phyloP scores from a whole-genome alignment of 2,888 invertebrate genomes.

The Ornithoptera alexandrae region DNA sequence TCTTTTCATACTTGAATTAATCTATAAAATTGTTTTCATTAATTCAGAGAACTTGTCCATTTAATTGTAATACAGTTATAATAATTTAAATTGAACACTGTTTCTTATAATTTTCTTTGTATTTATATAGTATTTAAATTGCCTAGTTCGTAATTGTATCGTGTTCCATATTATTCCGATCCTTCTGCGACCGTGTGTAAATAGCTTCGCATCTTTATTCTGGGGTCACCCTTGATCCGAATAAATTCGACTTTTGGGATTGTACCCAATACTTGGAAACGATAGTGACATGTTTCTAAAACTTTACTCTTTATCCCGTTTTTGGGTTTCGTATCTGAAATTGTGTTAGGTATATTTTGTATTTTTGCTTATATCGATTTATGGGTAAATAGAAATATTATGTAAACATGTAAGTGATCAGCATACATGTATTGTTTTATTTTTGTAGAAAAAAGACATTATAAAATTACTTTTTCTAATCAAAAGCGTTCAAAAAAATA shows the following conservation, averaged over 20 bases:
- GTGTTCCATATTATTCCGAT: slow-evolving; percentile 16
- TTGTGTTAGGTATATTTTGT: background rate
- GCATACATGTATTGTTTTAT: too few species aligned
- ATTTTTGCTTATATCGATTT: background rate
- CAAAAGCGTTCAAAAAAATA: too few species aligned
- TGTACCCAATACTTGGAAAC: slow-evolving; percentile 69
- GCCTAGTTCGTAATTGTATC: slow-evolving; percentile 10
- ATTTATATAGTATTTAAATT: too few species aligned
- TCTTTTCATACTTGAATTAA: too few species aligned
- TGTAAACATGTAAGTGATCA: too few species aligned
- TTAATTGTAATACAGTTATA: too few species aligned
- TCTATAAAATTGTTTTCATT: too few species aligned
- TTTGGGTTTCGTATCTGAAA: background rate
- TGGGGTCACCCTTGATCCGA: slow-evolving; percentile 71
- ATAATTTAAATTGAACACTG: too few species aligned
- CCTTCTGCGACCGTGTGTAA: slow-evolving; percentile 11
- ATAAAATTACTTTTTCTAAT: too few species aligned
- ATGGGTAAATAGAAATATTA: background rate
- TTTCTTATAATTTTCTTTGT: too few species aligned
- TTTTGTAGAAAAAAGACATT: too few species aligned
- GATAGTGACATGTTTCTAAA: slow-evolving; percentile 43
- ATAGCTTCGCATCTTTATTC: slow-evolving; percentile 53
- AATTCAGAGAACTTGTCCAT: too few species aligned
- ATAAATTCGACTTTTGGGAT: slow-evolving; percentile 76
- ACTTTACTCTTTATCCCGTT: slow-evolving; percentile 4